phyloP scores from a whole-genome alignment of 64 coral and sea anemone genomes.

The Anthopleura sola region DNA sequence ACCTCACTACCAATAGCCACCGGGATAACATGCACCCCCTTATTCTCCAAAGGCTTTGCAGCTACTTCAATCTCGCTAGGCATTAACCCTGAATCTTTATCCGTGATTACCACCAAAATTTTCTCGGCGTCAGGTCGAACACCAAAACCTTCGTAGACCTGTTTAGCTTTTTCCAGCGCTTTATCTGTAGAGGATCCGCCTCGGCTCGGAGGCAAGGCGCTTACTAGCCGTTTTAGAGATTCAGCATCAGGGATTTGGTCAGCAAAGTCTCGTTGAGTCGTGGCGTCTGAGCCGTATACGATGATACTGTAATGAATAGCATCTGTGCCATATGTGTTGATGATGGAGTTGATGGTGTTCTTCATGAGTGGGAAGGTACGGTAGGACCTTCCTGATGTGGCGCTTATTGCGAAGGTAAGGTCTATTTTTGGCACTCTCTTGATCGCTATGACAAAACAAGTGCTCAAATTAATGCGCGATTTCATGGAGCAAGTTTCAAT shows the following conservation, averaged over 20 bases:
- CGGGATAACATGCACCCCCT: conserved; percentile 36
- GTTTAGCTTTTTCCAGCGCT: not conserved
- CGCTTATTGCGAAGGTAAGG: conserved; percentile 68
- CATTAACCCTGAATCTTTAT: conserved; percentile 19
- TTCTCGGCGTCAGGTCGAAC: conserved; percentile 23
- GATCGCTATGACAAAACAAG: not conserved
- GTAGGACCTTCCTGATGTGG: conserved; percentile 29
- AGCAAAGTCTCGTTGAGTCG: conserved; percentile 6
- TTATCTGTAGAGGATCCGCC: not conserved
- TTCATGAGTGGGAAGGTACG: conserved; percentile 64
- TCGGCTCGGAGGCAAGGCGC: not conserved
- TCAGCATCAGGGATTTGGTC: not conserved
- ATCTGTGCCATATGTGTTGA: conserved; percentile 58
- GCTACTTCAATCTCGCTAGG: not conserved
- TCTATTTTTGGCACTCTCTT: conserved; percentile 23
- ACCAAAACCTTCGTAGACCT: not conserved
- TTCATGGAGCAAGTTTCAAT: too few relatives aligned
- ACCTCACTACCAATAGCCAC: conserved; percentile 56
- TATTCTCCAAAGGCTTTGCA: conserved; percentile 16
- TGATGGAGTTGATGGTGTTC: conserved; percentile 59
- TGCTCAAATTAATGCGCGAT: too few relatives aligned
- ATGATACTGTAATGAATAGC: conserved; percentile 71
- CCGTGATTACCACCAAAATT: conserved; percentile 30
- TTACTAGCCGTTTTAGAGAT: not conserved
- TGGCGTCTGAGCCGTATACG: conserved; percentile 57